phyloP scores from a whole-genome alignment of 2,888 invertebrate species.

The Perizoma affinitatum region DNA sequence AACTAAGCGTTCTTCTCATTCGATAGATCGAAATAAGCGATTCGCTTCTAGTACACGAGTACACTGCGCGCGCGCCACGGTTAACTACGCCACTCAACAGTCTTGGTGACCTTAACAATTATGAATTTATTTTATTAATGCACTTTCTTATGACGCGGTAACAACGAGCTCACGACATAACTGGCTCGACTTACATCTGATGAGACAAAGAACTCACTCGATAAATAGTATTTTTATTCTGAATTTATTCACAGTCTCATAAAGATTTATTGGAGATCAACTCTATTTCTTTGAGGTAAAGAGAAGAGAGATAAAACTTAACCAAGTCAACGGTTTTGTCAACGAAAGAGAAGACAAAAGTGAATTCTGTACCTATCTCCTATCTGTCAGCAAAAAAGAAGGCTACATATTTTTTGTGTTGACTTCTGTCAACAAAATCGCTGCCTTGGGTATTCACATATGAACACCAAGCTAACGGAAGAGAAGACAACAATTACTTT shows the following conservation, averaged over 20 bases:
- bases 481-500: too few species aligned
- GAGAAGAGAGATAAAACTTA: conserved; percentile 44
- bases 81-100: conserved; percentile 70
- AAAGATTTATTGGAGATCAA: conserved; percentile 18
- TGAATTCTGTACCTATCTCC: too few species aligned
- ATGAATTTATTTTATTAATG: conserved; percentile 80
- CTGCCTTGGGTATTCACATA: too few species aligned
- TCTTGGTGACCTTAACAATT: conserved; percentile 79
- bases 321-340: too few species aligned
- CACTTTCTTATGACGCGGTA: conserved; percentile 78
- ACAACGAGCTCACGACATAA: conserved; percentile 47
- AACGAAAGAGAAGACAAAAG: too few species aligned
- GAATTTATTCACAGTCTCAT: background rate
- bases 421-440: too few species aligned
- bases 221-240: conserved; percentile 15
- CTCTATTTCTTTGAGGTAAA: conserved; percentile 45
- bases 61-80: conserved; percentile 74
- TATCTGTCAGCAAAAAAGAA: too few species aligned
- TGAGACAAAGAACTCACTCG: conserved; percentile 51
- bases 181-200: conserved; percentile 44
- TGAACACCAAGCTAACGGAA: too few species aligned
- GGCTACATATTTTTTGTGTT: too few species aligned
- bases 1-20: conserved; percentile 76
- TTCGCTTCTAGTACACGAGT: conserved; percentile 82
- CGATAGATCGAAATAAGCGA: conserved; percentile 64